Percentiles rank a stretch among this genome's conserved stretches.
Conservation (phyloP, 2,797 vertebrate species). For the Telmatherina bonti region DNA sequence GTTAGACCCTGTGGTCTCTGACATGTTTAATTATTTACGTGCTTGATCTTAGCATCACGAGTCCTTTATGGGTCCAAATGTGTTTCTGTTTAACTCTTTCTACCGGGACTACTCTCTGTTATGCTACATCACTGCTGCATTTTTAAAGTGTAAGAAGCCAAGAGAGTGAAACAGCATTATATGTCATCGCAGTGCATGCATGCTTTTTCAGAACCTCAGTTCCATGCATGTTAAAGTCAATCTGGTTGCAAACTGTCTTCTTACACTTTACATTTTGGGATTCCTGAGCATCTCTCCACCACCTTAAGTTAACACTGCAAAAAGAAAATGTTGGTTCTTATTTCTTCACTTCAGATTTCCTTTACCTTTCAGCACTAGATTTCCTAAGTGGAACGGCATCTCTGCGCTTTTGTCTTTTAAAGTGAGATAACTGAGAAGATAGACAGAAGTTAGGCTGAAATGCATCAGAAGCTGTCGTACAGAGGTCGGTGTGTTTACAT, state of each 20-base stretch:
- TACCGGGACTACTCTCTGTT: background rate
- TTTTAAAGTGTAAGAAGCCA: background rate
- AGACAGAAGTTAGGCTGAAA: slow-evolving; percentile 48
- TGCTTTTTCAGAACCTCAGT: background rate
- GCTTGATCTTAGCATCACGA: background rate
- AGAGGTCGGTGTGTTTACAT: slow-evolving; percentile 14
- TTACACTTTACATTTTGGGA: background rate
- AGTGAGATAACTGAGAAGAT: slow-evolving; percentile 27
- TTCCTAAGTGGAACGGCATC: slow-evolving; percentile 42
- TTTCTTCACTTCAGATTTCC: slow-evolving; percentile 22
- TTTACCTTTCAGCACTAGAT: slow-evolving; percentile 40
- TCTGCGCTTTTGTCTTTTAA: slow-evolving; percentile 34
- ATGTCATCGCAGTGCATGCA: background rate
- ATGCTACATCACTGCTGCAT: background rate
- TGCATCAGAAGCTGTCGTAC: slow-evolving; percentile 42
- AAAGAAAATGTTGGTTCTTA: slow-evolving; percentile 48
- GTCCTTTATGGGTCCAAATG: background rate
- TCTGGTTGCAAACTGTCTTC: background rate
- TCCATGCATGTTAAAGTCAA: background rate
- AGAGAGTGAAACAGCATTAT: background rate
- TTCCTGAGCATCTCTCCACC: background rate
- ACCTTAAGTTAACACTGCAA: slow-evolving; percentile 23
- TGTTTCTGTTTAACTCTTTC: background rate
- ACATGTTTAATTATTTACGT: background rate
- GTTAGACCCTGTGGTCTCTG: background rate